A percentile compares a stretch with the other conserved stretches of the same genome.
phyloP scores from a whole-genome alignment of 2,797 vertebrate species.

The Phrynocephalus vlangalii region DNA sequence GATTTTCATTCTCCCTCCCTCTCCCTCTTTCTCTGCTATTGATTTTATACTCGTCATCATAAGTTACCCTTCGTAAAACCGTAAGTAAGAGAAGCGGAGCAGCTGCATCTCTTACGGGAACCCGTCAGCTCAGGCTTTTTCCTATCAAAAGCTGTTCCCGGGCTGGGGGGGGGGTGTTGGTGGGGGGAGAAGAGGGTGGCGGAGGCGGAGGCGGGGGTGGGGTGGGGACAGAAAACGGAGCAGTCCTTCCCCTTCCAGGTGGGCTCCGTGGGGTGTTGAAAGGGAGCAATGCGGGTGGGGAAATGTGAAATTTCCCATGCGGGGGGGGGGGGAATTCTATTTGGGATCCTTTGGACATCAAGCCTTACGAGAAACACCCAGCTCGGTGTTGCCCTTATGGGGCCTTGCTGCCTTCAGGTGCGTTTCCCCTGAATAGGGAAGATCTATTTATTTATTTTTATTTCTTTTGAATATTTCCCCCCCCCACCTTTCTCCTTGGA shows the following conservation, averaged over 20 bases:
- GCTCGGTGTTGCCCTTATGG: not conserved
- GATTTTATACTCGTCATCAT: conserved; percentile 41
- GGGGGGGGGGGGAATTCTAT: not conserved
- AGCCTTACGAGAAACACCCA: not conserved
- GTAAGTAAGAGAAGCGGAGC: conserved; percentile 16
- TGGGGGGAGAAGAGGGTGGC: not conserved
- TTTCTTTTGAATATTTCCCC: too few relatives aligned
- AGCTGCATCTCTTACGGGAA: conserved; percentile 31
- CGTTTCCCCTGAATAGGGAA: not conserved
- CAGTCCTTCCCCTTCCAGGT: not conserved
- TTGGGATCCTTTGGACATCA: not conserved
- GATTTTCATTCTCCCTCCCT: not conserved
- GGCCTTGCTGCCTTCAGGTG: not conserved
- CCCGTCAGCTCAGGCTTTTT: conserved; percentile 5
- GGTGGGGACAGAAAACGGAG: too few relatives aligned
- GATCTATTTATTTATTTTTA: too few relatives aligned
- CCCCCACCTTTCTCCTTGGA: too few relatives aligned
- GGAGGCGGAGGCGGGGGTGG: too few relatives aligned
- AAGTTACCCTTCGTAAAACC: conserved; percentile 34
- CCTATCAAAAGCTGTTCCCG: conserved; percentile 36
- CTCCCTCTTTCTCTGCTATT: conserved; percentile 8
- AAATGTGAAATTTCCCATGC: not conserved
- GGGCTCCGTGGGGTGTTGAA: not conserved
- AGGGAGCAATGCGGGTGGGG: not conserved
- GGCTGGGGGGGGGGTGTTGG: not conserved